A percentile compares a stretch with the other conserved stretches of the same genome.
phyloP scores from a whole-genome alignment of 1,140 invertebrate species.

The Temnothorax nylanderi region DNA sequence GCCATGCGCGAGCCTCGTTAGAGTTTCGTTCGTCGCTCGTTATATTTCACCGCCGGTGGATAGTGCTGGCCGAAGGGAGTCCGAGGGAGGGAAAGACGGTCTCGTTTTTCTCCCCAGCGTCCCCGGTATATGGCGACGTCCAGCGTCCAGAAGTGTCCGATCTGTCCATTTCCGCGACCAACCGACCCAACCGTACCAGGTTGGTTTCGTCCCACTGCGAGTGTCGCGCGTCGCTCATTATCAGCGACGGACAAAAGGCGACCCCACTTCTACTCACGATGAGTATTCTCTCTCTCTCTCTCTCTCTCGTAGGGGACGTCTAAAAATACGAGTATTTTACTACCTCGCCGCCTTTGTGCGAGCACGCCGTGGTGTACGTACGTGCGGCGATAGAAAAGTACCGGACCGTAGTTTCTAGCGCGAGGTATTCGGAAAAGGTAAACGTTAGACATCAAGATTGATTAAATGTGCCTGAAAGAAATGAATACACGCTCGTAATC shows the following conservation, averaged over 20 bases:
- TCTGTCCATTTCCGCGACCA: conserved; percentile 68
- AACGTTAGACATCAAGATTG: conserved; percentile 42
- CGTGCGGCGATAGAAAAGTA: conserved; percentile 13
- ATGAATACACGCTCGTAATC: conserved; percentile 24
- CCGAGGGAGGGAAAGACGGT: conserved; percentile 53
- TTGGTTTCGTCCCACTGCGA: conserved; percentile 46
- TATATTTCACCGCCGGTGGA: conserved; percentile 54
- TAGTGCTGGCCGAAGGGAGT: conserved; percentile 41
- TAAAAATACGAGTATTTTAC: conserved; percentile 63
- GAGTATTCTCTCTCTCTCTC: conserved; percentile 41
- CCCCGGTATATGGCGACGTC: conserved; percentile 17
- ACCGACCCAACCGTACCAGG: conserved; percentile 21
- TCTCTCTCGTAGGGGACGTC: conserved; percentile 44
- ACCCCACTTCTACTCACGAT: conserved; percentile 58
- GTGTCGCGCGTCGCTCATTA: conserved; percentile 72
- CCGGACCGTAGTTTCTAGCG: conserved; percentile 16
- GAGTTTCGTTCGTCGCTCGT: conserved; percentile 71
- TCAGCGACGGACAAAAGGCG: conserved; percentile 70
- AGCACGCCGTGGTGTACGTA: neutral
- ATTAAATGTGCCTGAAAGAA: conserved; percentile 33
- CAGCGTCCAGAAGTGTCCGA: conserved; percentile 64
- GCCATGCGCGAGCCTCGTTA: conserved; percentile 72
- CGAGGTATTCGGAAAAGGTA: conserved; percentile 24
- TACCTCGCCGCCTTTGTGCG: conserved; percentile 48
- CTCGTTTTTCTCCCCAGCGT: conserved; percentile 65